phyloP scores from a whole-genome alignment of 2,797 vertebrate species.

The Sebastes aleutianus region DNA sequence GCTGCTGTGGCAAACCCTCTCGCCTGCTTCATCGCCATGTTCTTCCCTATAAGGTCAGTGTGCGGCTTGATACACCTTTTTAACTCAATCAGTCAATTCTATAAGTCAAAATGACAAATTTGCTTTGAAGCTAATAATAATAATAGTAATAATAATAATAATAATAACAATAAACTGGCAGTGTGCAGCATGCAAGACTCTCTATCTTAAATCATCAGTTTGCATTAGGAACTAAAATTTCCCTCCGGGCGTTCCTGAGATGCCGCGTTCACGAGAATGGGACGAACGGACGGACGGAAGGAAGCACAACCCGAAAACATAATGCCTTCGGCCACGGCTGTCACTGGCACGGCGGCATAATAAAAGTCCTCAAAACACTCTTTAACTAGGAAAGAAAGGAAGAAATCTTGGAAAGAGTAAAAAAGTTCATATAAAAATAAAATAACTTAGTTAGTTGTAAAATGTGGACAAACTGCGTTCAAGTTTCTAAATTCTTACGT shows the following conservation, averaged over 20 bases:
- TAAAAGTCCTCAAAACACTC: neutral
- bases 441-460: neutral
- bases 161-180: neutral
- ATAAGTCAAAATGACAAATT: neutral
- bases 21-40: constrained; percentile 85
- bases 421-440: neutral
- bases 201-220: neutral
- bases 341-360: neutral
- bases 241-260: neutral
- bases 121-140: neutral
- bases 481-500: neutral
- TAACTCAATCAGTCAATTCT: neutral
- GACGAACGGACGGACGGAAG: neutral
- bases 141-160: too few species aligned
- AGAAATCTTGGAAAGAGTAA: neutral
- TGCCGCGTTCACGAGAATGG: neutral
- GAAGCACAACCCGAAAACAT: neutral
- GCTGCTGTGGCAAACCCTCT: constrained; percentile 83
- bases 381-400: neutral
- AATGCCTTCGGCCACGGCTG: neutral
- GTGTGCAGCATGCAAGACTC: too few species aligned
- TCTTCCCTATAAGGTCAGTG: constrained; percentile 80
- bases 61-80: neutral
- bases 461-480: neutral
- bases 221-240: neutral